These are phyloP conservation scores for Plecotus auritus DNA, from an alignment of 2,113 vertebrate species.

Conservation along the genomic window DNA sequence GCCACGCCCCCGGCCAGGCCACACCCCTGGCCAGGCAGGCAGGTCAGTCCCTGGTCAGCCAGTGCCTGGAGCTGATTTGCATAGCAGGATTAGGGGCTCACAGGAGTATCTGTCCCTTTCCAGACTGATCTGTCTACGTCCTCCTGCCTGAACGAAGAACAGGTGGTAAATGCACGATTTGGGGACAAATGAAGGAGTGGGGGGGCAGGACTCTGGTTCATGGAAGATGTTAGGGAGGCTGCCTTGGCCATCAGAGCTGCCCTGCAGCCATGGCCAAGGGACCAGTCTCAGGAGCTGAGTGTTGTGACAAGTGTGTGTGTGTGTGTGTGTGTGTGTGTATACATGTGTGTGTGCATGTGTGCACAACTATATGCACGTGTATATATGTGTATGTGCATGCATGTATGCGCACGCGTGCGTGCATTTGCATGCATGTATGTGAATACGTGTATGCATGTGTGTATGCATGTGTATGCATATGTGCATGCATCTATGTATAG, in stretches of 20 bases:
- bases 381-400: neutral
- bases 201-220: neutral
- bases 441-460: rapidly evolving
- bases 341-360: no score
- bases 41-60: rapidly evolving
- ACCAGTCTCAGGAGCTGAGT: rapidly evolving
- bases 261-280: rapidly evolving
- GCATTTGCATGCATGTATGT: neutral
- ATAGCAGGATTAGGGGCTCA: neutral
- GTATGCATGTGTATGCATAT: no score
- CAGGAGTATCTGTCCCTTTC: rapidly evolving
- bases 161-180: rapidly evolving
- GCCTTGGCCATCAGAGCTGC: rapidly evolving
- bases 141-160: rapidly evolving
- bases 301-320: neutral
- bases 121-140: neutral
- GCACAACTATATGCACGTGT: neutral
- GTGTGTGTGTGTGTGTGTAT: neutral
- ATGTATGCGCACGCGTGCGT: neutral
- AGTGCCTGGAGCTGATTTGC: rapidly evolving
- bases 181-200: rapidly evolving
- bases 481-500: no score
- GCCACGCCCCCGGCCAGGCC: rapidly evolving
- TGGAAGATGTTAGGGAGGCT: rapidly evolving
- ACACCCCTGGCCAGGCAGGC: rapidly evolving